Evolutionary conservation across 2,797 vertebrate genomes (phyloP), one percentile per base, ranked within the genome.

Genomic region (Trichosurus vulpecula): DNA sequence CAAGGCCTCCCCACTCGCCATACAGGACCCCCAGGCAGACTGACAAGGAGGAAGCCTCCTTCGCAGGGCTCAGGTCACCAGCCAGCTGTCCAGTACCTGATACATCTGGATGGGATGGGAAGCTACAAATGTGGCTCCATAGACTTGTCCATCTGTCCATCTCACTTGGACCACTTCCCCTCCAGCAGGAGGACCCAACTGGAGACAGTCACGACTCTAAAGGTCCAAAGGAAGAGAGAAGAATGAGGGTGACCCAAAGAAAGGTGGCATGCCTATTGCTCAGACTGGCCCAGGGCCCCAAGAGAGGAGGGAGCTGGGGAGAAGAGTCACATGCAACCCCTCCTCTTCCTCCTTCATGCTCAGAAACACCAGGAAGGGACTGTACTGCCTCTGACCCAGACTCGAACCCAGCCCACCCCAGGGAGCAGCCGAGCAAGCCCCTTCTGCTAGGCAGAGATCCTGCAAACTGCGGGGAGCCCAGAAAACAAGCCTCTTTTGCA

Each of bases 91-190:
- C 98, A 98, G 98, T 98, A 99, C 99, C 99, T 99, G 99, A 97
- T 99, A 99, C 99, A 99, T 99, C 90, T 99, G 99, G 98, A 99
- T 99, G 95, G 99, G 99, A 93, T 99, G 99, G 0, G 99, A 99
- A 0, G 99, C 99, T 0, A 99, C 99, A 96, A 99, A 99, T 98
- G 99, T 99, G 95, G 99, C 99, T 98, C 99, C 99, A 14, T 99
- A 99, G 93, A 99, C 98, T 98, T 99, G 98, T n/a, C 99, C 99
- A 0, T 99, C 99, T 52, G 99, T 99, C 99, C 99, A 99, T 98
- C 99, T 99, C 94, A 99, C 99, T 97, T 99, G 99, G 95, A 99
- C 99, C 1, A 99, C 98, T 2, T 99, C 99, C 0, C 99, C 99
- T 98, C 98, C 98, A 19, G 99, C 94, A 16, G 99, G 99, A 0